A percentile compares a stretch with the other conserved stretches of the same genome.
These are phyloP conservation scores for Apodemia hepburni DNA, from an alignment of 2,888 invertebrate genomes.

Conservation along the genomic window DNA sequence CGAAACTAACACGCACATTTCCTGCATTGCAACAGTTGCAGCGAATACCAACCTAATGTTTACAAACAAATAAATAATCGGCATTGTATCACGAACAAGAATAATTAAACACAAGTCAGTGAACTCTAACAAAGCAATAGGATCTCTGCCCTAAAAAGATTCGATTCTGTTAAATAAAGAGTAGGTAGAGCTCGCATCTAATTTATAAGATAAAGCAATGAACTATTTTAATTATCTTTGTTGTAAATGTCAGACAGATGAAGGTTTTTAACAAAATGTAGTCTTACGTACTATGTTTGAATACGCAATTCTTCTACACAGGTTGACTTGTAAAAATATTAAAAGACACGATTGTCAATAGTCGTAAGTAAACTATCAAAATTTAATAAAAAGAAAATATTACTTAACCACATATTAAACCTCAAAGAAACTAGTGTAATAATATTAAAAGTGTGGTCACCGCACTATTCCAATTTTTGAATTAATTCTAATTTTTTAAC, in stretches of 20 bases:
- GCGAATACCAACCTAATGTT: constrained; percentile 18
- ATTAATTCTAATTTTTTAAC: too few relatives aligned
- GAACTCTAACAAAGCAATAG: constrained; percentile 44
- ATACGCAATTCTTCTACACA: too few relatives aligned
- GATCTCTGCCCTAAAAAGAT: constrained; percentile 41
- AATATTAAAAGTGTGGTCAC: too few relatives aligned
- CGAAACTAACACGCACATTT: constrained; percentile 10
- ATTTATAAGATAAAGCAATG: constrained; percentile 7
- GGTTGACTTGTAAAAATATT: too few relatives aligned
- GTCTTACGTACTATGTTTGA: too few relatives aligned
- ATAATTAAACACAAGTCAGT: constrained; percentile 48
- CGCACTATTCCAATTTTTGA: too few relatives aligned
- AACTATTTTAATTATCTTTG: constrained; percentile 3
- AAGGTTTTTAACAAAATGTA: constrained; percentile 1
- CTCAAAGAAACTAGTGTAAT: too few relatives aligned
- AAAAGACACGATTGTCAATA: too few relatives aligned
- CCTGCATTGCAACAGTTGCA: constrained; percentile 3
- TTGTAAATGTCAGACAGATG: constrained; percentile 3
- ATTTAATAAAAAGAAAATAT: too few relatives aligned
- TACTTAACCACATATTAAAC: too few relatives aligned
- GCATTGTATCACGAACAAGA: constrained; percentile 49
- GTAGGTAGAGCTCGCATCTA: constrained; percentile 7
- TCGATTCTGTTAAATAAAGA: constrained; percentile 17
- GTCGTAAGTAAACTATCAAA: too few relatives aligned
- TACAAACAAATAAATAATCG: constrained; percentile 29